Evolutionary conservation across 1,140 invertebrate genomes (phyloP).

Genomic region (Onthophagus taurus): DNA sequence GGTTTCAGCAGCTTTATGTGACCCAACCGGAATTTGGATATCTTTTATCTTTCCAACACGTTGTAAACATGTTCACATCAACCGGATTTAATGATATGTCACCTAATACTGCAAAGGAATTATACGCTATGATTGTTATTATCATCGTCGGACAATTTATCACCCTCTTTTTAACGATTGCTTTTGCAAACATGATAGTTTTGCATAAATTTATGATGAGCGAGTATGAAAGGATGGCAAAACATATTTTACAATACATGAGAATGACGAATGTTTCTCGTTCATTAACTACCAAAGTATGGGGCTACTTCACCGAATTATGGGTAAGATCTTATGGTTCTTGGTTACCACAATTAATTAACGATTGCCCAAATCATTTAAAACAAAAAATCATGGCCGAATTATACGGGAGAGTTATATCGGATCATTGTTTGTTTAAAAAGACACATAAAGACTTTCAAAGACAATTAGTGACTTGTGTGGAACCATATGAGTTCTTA

Average conservation of each 20-base stretch:
- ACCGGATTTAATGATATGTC: conserved; percentile 11
- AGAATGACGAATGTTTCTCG: not conserved
- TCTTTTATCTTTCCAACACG: conserved; percentile 3
- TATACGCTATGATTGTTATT: conserved; percentile 13
- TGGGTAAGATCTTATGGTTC: conserved; percentile 14
- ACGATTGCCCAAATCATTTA: conserved; percentile 3
- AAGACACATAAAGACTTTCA: conserved; percentile 38
- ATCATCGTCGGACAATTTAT: conserved; percentile 8
- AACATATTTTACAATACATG: conserved; percentile 2
- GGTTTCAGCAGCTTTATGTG: not conserved
- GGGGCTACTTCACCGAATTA: conserved; percentile 13
- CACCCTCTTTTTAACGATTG: conserved; percentile 12
- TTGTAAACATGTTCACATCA: conserved; percentile 12
- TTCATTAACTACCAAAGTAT: conserved; percentile 1
- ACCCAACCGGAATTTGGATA: not conserved
- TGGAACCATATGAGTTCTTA: conserved; percentile 40
- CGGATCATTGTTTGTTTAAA: conserved; percentile 37
- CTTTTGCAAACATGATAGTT: conserved; percentile 13
- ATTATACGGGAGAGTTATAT: conserved; percentile 37
- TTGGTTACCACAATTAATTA: conserved; percentile 13
- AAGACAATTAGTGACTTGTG: conserved; percentile 37
- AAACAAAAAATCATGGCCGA: conserved; percentile 33
- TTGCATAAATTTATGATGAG: conserved; percentile 3
- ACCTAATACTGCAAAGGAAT: conserved; percentile 7
- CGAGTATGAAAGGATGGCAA: not conserved